These are phyloP conservation scores for Athene noctua DNA, from an alignment of 2,113 vertebrate species.

Conservation along the genomic window DNA sequence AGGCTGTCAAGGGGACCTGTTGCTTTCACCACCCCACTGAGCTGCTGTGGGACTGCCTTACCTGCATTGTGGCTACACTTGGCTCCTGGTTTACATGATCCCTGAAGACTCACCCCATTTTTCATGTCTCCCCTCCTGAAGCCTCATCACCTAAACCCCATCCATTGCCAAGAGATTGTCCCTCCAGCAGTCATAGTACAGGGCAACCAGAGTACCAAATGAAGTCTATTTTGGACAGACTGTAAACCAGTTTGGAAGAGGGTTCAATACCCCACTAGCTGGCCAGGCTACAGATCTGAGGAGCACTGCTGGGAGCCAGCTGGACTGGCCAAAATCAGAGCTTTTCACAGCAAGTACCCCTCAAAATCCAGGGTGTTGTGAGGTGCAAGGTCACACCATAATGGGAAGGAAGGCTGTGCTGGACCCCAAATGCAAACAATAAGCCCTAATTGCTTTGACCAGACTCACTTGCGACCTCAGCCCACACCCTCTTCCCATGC, in stretches of 20 bases:
- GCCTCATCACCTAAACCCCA: not conserved
- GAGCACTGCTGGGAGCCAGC: not conserved
- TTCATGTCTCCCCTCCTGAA: not conserved
- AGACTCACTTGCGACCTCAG: not conserved
- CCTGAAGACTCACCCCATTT: not conserved
- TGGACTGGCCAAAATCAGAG: not conserved
- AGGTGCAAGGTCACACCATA: not conserved
- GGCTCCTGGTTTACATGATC: not conserved
- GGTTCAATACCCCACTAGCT: not conserved
- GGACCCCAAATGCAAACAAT: not conserved
- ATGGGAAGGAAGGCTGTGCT: not conserved
- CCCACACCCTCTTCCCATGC: not conserved
- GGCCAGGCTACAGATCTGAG: not conserved
- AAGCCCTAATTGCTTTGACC: not conserved
- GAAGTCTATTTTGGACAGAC: not conserved
- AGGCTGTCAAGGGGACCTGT: not conserved
- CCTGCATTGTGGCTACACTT: not conserved
- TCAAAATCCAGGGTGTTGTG: not conserved
- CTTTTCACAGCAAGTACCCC: not conserved
- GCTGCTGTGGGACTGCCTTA: not conserved
- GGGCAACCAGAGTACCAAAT: not conserved
- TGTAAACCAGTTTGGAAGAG: not conserved
- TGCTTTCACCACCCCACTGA: not conserved
- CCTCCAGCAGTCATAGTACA: not conserved
- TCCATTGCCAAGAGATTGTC: not conserved